Evolutionary conservation across 2,888 invertebrate genomes (phyloP).

Genomic region (Cerastis leucographa): DNA sequence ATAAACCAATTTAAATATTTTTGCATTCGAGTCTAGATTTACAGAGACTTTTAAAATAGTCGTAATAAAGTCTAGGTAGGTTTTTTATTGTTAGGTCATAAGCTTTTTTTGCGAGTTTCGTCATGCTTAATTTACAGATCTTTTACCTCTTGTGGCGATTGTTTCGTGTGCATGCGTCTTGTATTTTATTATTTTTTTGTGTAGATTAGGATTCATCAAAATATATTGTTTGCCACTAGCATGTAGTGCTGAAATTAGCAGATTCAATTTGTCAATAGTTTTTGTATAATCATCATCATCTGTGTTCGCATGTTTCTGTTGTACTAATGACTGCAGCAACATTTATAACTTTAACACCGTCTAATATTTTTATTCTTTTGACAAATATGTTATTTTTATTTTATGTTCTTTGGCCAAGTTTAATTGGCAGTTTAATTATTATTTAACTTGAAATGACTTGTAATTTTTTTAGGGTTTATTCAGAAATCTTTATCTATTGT

Average conservation of each 20-base stretch:
- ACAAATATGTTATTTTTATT: conserved; percentile 69
- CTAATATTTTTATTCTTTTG: conserved; percentile 66
- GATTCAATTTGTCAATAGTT: conserved; percentile 85
- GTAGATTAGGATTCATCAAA: conserved; percentile 70
- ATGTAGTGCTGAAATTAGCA: conserved; percentile 77
- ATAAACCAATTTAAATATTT: conserved; percentile 76
- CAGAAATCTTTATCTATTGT: conserved; percentile 70
- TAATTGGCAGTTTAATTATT: conserved; percentile 58
- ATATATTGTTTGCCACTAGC: conserved; percentile 72
- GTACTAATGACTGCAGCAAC: conserved; percentile 79
- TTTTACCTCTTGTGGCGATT: conserved; percentile 73
- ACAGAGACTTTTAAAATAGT: conserved; percentile 69
- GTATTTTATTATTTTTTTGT: conserved; percentile 69
- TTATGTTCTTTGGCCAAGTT: conserved; percentile 61
- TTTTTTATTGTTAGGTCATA: conserved; percentile 70
- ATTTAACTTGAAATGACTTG: conserved; percentile 58
- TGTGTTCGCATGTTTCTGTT: conserved; percentile 75
- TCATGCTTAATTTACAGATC: conserved; percentile 73
- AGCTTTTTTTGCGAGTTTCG: conserved; percentile 70
- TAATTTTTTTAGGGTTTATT: conserved; percentile 61
- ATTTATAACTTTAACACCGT: conserved; percentile 81
- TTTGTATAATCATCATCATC: conserved; percentile 78
- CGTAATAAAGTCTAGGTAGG: conserved; percentile 72
- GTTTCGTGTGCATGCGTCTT: conserved; percentile 73
- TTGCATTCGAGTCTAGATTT: conserved; percentile 73